Conservation (phyloP, 2,888 invertebrate genomes). For the Macropis europaea region DNA sequence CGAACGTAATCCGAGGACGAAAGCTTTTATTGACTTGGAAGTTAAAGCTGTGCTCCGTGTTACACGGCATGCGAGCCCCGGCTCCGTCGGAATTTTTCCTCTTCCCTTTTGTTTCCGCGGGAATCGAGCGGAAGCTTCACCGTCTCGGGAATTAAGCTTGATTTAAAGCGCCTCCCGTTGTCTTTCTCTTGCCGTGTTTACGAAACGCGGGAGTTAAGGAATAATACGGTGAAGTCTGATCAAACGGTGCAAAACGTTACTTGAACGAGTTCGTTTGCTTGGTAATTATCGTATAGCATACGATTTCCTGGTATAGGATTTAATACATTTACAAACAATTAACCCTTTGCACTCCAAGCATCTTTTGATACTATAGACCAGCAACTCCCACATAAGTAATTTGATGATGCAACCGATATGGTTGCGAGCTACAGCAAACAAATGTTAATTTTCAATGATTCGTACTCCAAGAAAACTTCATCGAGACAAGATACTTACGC, state of each 20-base stretch:
- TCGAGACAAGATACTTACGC: too few relatives aligned
- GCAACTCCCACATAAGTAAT: too few relatives aligned
- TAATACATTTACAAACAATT: too few relatives aligned
- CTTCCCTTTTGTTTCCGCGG: not conserved
- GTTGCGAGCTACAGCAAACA: too few relatives aligned
- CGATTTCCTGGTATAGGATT: too few relatives aligned
- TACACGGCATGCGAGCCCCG: constrained; percentile 13
- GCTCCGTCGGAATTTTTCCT: not conserved
- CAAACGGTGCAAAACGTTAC: not conserved
- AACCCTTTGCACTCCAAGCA: too few relatives aligned
- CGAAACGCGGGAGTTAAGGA: not conserved
- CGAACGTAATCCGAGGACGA: constrained; percentile 6
- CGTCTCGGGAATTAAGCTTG: constrained; percentile 17
- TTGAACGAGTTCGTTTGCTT: not conserved
- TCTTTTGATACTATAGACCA: too few relatives aligned
- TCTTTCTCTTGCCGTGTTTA: constrained; percentile 1
- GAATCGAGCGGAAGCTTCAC: not conserved
- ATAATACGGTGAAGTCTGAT: not conserved
- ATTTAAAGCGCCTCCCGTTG: constrained; percentile 12
- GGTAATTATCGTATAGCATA: too few relatives aligned
- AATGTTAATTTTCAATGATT: too few relatives aligned
- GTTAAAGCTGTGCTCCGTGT: constrained; percentile 25
- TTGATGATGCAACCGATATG: constrained; percentile 12
- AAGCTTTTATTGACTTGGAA: constrained; percentile 30
- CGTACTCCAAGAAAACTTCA: too few relatives aligned